phyloP scores from a whole-genome alignment of 2,797 vertebrate genomes.

The Holocentrus rufus region DNA sequence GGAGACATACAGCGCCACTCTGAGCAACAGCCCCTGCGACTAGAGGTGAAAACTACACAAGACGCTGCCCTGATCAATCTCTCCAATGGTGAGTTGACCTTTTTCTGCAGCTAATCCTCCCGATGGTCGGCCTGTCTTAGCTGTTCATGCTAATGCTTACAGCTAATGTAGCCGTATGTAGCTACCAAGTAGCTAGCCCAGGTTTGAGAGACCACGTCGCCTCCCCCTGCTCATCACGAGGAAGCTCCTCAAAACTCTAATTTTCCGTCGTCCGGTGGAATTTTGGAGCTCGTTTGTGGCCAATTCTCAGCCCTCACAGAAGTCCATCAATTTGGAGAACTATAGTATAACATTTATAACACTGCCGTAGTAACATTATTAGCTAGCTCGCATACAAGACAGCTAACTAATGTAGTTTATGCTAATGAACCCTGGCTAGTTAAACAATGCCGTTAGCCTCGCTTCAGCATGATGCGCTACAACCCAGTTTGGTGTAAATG shows the following conservation, averaged over 20 bases:
- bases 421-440: constrained; percentile 46
- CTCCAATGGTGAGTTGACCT: constrained; percentile 88
- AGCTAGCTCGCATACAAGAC: neutral
- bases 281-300: neutral
- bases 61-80: constrained; percentile 91
- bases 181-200: constrained; percentile 64
- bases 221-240: constrained; percentile 61
- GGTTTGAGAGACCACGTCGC: constrained; percentile 60
- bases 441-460: constrained; percentile 68
- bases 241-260: constrained; percentile 41
- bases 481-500: neutral
- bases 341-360: neutral
- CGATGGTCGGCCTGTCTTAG: constrained; percentile 59
- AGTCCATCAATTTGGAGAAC: neutral
- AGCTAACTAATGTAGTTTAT: constrained; percentile 58
- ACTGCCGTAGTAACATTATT: neutral
- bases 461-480: constrained; percentile 27
- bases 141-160: constrained; percentile 64
- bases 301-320: rapidly evolving
- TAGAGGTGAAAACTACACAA: constrained; percentile 90
- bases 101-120: constrained; percentile 19
- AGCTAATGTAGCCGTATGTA: constrained; percentile 52
- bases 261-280: neutral
- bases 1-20: constrained; percentile 97
- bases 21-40: constrained; percentile 92